Evolutionary conservation across 2,797 vertebrate species (phyloP), one percentile per base, ranked within the genome.

Genomic region (Schizothorax lantsangensis): DNA sequence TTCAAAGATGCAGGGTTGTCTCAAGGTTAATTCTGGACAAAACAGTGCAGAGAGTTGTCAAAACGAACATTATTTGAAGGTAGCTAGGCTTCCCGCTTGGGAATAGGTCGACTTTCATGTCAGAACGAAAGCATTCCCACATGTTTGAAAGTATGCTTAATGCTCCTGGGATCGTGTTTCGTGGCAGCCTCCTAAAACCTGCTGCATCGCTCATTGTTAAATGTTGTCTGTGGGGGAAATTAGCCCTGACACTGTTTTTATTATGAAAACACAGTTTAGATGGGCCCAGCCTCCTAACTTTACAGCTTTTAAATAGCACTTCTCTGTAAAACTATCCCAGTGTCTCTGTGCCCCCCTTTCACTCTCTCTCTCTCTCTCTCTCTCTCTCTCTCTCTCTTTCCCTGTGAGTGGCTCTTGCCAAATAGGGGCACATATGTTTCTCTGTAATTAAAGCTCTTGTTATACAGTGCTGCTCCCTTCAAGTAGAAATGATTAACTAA

Each of bases 91-190:
- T 93, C 91, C 93, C 94, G 91, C 95, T 95, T 92, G 92, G 92
- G 90, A 90, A 82, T 88, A 91, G 86, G 93, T 91, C 91, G 93
- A 93, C 94, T 97, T 97, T 96, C 94, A 96, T 95, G 95, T 96
- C 91, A 92, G 92, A 93, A 89, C 93, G 93, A 97, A 98, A 98
- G 93, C 93, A 96, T 95, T 97, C 93, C 96, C 96, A 97, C 93
- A 96, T 98, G 96, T 97, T 96, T 95, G 93, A 93, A 95, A 97
- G 97, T 93, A 95, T 90, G 91, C 91, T 88, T 96, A 95, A 95
- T 95, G 92, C 94, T 96, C 95, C 93, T 89, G 95, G 96, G 96
- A 97, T 95, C 93, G 87, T 91, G 91, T 95, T 94, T 91, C 89
- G 85, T 89, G 89, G 84, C 89, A 92, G 91, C 78, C 92, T 94